Percentiles rank a stretch among this genome's conserved stretches.
These are phyloP conservation scores for Patella caerulea DNA, from an alignment of 2,888 invertebrate genomes.

Conservation along the genomic window DNA sequence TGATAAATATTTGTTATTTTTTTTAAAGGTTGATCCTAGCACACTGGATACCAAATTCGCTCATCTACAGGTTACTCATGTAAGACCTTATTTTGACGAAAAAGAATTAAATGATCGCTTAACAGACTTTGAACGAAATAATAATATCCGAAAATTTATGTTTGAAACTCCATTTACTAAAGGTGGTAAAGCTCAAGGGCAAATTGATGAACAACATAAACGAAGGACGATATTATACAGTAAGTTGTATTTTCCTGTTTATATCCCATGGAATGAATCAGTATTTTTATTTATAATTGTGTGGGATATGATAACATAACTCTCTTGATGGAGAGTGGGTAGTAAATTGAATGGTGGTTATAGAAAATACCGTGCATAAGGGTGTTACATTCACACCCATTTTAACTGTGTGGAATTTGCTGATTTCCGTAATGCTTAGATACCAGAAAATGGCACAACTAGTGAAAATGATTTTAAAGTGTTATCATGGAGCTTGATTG, in stretches of 20 bases:
- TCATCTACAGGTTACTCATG: conserved; percentile 95
- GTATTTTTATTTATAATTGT: too few species aligned
- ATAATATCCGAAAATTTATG: conserved; percentile 90
- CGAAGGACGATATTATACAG: conserved; percentile 90
- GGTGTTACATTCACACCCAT: too few species aligned
- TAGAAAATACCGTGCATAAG: too few species aligned
- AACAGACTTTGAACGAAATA: conserved; percentile 90
- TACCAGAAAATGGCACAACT: too few species aligned
- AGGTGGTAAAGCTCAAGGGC: conserved; percentile 81
- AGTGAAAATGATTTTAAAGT: too few species aligned
- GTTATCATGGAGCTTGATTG: too few species aligned
- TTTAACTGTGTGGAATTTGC: too few species aligned
- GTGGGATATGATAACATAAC: too few species aligned
- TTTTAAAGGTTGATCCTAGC: conserved; percentile 77
- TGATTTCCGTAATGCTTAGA: too few species aligned
- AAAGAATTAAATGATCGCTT: conserved; percentile 81
- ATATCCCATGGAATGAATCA: too few species aligned
- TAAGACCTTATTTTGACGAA: conserved; percentile 85
- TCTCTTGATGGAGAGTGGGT: too few species aligned
- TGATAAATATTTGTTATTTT: neutral
- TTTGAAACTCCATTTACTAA: conserved; percentile 95
- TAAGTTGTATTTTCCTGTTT: conserved; percentile 71
- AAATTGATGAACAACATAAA: conserved; percentile 88
- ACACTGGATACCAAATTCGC: conserved; percentile 88
- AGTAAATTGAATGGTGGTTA: too few species aligned